Percentiles rank a stretch among this genome's conserved stretches.
Evolutionary conservation across 1,140 invertebrate genomes (phyloP).

Genomic region (Habropoda laboriosa): DNA sequence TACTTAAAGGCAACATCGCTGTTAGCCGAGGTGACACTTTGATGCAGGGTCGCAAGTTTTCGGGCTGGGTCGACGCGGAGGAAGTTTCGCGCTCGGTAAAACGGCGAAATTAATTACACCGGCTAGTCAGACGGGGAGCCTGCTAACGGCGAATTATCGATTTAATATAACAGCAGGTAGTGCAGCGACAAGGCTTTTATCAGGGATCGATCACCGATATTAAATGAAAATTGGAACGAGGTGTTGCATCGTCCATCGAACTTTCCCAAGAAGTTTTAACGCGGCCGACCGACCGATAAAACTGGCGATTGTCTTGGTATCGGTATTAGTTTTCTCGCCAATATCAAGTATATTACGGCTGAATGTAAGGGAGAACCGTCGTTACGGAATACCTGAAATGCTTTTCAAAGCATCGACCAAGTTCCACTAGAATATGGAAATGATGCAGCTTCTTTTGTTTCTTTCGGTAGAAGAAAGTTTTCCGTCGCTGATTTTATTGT

Average conservation of each 20-base stretch:
- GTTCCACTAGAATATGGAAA: background rate
- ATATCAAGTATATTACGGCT: background rate
- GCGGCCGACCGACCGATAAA: background rate
- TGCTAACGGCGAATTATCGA: conserved; percentile 51
- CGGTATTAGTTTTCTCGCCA: background rate
- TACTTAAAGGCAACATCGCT: background rate
- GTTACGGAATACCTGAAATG: background rate
- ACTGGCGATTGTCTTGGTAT: background rate
- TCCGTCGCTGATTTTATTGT: too few species aligned
- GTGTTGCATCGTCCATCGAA: background rate
- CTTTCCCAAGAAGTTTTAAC: background rate
- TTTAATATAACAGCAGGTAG: conserved; percentile 42
- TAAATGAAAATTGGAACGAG: conserved; percentile 44
- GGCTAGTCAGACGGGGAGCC: conserved; percentile 14
- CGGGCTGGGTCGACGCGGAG: background rate
- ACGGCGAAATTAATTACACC: conserved; percentile 47
- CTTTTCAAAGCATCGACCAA: background rate
- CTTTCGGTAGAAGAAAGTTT: background rate
- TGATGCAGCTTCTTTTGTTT: background rate
- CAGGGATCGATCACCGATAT: conserved; percentile 40
- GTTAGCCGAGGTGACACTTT: conserved; percentile 19
- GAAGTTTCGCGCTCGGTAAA: conserved; percentile 35
- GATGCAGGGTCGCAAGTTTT: conserved; percentile 38
- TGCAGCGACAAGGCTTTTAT: conserved; percentile 37
- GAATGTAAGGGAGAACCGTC: background rate